Conservation (phyloP, 2,888 invertebrate genomes). For the Machimus rusticus region DNA sequence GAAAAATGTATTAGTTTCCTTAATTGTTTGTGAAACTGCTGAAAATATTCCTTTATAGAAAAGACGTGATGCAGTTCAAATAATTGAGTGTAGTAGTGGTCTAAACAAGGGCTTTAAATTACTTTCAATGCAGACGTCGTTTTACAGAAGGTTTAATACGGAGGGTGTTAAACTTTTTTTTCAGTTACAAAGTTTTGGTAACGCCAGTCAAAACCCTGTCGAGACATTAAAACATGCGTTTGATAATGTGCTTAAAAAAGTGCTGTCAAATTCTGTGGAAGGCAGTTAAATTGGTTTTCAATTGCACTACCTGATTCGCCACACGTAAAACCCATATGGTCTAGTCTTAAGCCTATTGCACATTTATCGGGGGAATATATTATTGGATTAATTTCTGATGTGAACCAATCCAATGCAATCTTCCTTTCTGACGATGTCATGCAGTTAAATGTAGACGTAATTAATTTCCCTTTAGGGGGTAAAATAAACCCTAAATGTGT, state of each 20-base stretch:
- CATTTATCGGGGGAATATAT: conserved; percentile 8
- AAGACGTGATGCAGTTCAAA: not conserved
- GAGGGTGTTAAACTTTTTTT: not conserved
- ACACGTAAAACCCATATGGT: conserved; percentile 4
- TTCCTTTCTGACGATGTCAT: conserved; percentile 13
- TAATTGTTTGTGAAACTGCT: not conserved
- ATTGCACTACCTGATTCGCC: conserved; percentile 2
- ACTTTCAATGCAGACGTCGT: not conserved
- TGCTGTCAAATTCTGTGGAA: not conserved
- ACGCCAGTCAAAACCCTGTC: not conserved
- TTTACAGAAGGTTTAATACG: not conserved
- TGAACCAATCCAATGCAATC: conserved; percentile 3
- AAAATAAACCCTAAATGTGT: not conserved
- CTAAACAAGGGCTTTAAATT: not conserved
- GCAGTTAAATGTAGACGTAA: conserved; percentile 1
- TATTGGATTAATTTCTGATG: conserved; percentile 28
- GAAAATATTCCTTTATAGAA: not conserved
- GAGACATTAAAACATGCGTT: not conserved
- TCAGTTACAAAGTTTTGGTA: not conserved
- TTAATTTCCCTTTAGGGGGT: not conserved
- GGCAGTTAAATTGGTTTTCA: conserved; percentile 30
- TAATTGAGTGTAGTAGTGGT: not conserved
- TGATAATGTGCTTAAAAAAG: not conserved
- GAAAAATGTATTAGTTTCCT: too few species aligned
- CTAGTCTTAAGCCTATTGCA: conserved; percentile 16